Evolutionary conservation across 2,113 vertebrate species (phyloP), one percentile per base, ranked within the genome.

Genomic region (Steatornis caripensis): DNA sequence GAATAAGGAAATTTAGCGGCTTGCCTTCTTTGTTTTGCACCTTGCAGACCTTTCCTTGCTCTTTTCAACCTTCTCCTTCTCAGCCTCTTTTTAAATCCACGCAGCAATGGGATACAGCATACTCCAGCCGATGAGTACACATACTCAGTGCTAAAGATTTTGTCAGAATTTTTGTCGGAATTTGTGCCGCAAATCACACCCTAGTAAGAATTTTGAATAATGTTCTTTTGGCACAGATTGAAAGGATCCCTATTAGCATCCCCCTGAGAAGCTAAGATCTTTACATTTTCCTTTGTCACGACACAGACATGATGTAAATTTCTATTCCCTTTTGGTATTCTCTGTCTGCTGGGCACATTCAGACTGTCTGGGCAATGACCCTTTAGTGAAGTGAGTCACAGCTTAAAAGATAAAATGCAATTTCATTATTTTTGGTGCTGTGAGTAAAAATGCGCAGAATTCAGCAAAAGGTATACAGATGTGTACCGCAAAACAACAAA

Each of bases 341-440:
- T 93, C 37, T 91, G 86, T 81, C 90, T 91, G 86, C 74, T 64
- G 62, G 90, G 70, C 77, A 85, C 48, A 94, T 87, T 93, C 90
- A 87, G 90, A 66, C 77, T 92, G 94, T 95, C 92, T 96, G 92
- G 88, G 84, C 89, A 82, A 55, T 74, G 92, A 95, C 96, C 84
- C 87, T 92, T 94, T 15, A 87, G 77, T 49, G 36, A 76, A 95
- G 69, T 91, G 95, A 96, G 74, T 97, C 95, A 97, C 64, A 82
- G 84, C 74, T 92, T 95, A 64, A 84, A 92, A 94, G 78, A 61
- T 95, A 96, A 70, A 91, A 93, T 36, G 66, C 62, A 90, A 92
- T 92, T 93, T 84, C 36, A 57, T 88, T 95, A 83, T 84, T 91
- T 96, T 92, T 88, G 80, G 84, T 82, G 49, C 57, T 84, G 60